Evolutionary conservation across 2,797 vertebrate species (phyloP).

Genomic region (Gymnothorax javanicus): DNA sequence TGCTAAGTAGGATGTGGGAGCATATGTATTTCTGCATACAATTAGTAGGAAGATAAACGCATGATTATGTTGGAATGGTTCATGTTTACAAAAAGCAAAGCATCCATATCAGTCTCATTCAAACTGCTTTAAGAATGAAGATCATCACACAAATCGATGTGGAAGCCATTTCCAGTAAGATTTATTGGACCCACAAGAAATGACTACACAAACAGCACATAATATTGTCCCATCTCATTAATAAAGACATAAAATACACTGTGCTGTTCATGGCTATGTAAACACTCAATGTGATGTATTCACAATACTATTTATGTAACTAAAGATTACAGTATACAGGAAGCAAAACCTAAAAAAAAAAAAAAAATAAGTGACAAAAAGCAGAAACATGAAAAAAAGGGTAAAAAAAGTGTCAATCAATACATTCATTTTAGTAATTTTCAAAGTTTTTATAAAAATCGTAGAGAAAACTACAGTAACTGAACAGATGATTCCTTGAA

Average conservation of each 20-base stretch:
- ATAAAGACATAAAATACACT: slow-evolving; percentile 3
- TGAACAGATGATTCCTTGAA: not conserved
- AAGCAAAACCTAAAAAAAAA: not conserved
- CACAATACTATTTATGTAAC: not conserved
- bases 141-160: not conserved
- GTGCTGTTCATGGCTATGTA: not conserved
- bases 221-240: not conserved
- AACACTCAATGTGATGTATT: not conserved
- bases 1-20: not conserved
- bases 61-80: not conserved
- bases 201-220: not conserved
- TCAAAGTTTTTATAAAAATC: not conserved
- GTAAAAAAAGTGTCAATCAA: not conserved
- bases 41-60: not conserved
- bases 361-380: not conserved
- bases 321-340: not conserved
- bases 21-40: not conserved
- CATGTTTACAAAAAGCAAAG: not conserved
- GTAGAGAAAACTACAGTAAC: not conserved
- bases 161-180: not conserved
- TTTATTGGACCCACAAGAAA: not conserved
- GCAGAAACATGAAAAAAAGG: not conserved
- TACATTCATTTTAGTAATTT: not conserved
- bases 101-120: not conserved
- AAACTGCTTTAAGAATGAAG: not conserved